Conservation (phyloP, 2,797 vertebrate species). For the Meriones psammophilus region DNA sequence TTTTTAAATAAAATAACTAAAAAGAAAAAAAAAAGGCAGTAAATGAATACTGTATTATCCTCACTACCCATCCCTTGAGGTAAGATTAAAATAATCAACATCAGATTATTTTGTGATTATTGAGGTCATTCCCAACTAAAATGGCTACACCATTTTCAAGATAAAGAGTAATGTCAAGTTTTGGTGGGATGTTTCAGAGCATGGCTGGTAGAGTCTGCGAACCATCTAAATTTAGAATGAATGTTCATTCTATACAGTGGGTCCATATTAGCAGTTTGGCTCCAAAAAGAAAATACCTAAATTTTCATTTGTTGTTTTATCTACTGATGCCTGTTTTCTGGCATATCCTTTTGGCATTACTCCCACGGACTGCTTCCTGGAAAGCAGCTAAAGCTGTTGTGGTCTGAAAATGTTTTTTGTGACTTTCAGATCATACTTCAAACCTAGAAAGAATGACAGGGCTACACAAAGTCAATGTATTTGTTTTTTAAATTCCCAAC, state of each 20-base stretch:
- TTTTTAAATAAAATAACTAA: neutral
- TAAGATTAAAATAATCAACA: neutral
- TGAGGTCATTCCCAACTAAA: neutral
- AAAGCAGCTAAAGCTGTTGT: neutral
- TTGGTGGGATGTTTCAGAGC: neutral
- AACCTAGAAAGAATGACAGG: conserved; percentile 26
- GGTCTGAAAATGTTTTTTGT: conserved; percentile 22
- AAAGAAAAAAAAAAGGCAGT: neutral
- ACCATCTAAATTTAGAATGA: conserved; percentile 16
- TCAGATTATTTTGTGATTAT: neutral
- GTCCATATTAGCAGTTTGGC: neutral
- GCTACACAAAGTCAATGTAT: conserved; percentile 39
- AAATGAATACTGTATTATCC: neutral
- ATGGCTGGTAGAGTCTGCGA: conserved; percentile 41
- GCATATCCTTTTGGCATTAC: conserved; percentile 17
- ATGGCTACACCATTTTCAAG: neutral
- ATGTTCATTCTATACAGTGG: neutral
- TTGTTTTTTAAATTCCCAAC: conserved; percentile 33
- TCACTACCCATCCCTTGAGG: neutral
- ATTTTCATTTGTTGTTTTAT: neutral
- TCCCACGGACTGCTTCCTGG: conserved; percentile 21
- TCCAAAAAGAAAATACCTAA: conserved; percentile 61
- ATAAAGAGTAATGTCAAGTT: neutral
- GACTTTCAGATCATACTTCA: conserved; percentile 21
- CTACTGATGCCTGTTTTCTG: neutral